A percentile compares a stretch with the other conserved stretches of the same genome.
phyloP scores from a whole-genome alignment of 2,888 invertebrate species.

The Yponomeuta evonymella region DNA sequence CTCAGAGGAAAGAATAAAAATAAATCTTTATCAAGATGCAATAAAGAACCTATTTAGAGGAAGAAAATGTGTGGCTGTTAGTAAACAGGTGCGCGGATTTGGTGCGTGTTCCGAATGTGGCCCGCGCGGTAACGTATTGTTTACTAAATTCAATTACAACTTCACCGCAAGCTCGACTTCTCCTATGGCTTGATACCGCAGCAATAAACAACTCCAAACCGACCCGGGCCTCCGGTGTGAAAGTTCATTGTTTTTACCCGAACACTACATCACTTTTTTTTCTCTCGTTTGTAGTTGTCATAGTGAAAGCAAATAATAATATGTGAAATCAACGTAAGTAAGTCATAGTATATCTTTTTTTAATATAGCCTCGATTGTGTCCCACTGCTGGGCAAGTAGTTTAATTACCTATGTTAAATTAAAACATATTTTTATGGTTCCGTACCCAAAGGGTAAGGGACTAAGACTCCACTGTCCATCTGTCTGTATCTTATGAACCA shows the following conservation, averaged over 20 bases:
- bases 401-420: too few species aligned
- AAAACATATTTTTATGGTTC: background rate
- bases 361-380: too few species aligned
- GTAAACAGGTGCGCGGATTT: slow-evolving; percentile 46
- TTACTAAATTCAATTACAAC: slow-evolving; percentile 51
- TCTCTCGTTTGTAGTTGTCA: slow-evolving; percentile 23
- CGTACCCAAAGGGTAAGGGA: too few species aligned
- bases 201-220: slow-evolving; percentile 60
- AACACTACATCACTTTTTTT: slow-evolving; percentile 29
- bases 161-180: slow-evolving; percentile 32
- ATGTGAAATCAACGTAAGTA: background rate
- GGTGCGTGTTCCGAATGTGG: slow-evolving; percentile 49
- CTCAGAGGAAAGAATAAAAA: too few species aligned
- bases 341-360: too few species aligned
- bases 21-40: background rate
- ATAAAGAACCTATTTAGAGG: background rate
- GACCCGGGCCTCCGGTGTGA: slow-evolving; percentile 53
- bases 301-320: background rate
- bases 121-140: slow-evolving; percentile 61
- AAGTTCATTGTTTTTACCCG: slow-evolving; percentile 69
- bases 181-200: slow-evolving; percentile 50
- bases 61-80: slow-evolving; percentile 16
- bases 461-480: too few species aligned
- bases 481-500: too few species aligned
- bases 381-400: too few species aligned